Evolutionary conservation across 2,113 vertebrate species (phyloP).

Genomic region (Amphiprion ocellaris): DNA sequence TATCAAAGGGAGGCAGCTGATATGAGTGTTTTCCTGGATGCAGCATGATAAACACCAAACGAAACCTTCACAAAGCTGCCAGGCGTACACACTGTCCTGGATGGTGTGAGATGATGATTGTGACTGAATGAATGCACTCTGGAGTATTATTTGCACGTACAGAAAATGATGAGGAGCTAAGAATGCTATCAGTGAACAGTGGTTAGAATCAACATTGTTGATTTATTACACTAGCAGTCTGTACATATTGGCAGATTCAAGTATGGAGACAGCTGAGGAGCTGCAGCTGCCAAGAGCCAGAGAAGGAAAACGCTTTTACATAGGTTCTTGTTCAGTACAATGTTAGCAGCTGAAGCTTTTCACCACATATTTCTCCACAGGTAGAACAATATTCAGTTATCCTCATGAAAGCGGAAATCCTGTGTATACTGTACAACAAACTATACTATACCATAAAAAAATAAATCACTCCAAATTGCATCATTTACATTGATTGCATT

Average conservation of each 20-base stretch:
- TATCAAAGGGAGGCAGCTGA: slow-evolving; percentile 50
- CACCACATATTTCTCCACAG: slow-evolving; percentile 28
- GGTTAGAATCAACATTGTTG: slow-evolving; percentile 27
- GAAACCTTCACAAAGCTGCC: slow-evolving; percentile 30
- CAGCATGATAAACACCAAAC: slow-evolving; percentile 51
- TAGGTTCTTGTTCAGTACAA: slow-evolving; percentile 9
- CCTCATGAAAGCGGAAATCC: neutral
- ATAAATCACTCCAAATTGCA: neutral
- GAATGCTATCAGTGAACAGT: slow-evolving; percentile 29
- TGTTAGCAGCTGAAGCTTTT: slow-evolving; percentile 28
- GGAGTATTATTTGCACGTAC: slow-evolving; percentile 11
- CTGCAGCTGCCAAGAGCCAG: slow-evolving; percentile 14
- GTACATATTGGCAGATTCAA: slow-evolving; percentile 56
- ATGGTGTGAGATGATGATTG: slow-evolving; percentile 17
- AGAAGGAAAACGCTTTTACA: slow-evolving; percentile 27
- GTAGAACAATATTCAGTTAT: neutral
- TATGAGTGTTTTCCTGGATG: slow-evolving; percentile 53
- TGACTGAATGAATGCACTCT: slow-evolving; percentile 20
- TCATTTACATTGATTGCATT: neutral
- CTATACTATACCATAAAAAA: neutral
- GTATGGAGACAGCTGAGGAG: slow-evolving; percentile 52
- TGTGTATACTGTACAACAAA: neutral
- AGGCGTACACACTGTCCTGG: slow-evolving; percentile 10
- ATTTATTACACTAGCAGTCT: slow-evolving; percentile 51
- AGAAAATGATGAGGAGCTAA: slow-evolving; percentile 40